Percentiles rank a stretch among this genome's conserved stretches.
Conservation (phyloP, 23 tunicate genomes). For the Diplosoma virens region DNA sequence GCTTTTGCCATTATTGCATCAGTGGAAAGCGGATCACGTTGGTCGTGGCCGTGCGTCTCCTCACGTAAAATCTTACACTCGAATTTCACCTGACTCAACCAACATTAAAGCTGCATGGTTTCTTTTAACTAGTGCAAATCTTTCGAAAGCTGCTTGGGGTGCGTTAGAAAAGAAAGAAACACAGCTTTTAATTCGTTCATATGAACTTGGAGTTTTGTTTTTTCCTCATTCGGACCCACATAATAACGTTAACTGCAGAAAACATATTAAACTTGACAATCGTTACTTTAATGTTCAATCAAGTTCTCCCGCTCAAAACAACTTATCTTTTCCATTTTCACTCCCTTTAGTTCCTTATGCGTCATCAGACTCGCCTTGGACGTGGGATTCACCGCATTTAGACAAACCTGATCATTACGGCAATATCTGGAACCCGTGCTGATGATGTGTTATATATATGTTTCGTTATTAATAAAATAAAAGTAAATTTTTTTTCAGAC, state of each 20-base stretch:
- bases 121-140: constrained; percentile 82
- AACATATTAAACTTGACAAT: neutral
- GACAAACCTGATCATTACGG: constrained; percentile 77
- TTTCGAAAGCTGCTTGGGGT: constrained; percentile 97
- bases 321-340: constrained; percentile 46
- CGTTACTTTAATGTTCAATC: constrained; percentile 14
- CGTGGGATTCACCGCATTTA: constrained; percentile 73
- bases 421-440: constrained; percentile 89
- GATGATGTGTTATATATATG: neutral
- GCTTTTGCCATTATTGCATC: constrained; percentile 55
- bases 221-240: constrained; percentile 32
- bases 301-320: neutral
- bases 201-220: constrained; percentile 81
- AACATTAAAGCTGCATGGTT: constrained; percentile 74
- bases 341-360: constrained; percentile 55
- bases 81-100: constrained; percentile 65
- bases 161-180: constrained; percentile 55
- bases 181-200: constrained; percentile 71
- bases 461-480: too few relatives aligned
- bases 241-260: neutral
- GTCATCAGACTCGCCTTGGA: constrained; percentile 72
- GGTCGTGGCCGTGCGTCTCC: constrained; percentile 77
- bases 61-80: constrained; percentile 76
- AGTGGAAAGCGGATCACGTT: constrained; percentile 65
- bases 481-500: too few relatives aligned